A percentile compares a stretch with the other conserved stretches of the same genome.
phyloP scores from a whole-genome alignment of 2,113 vertebrate genomes.

The Malurus melanocephalus region DNA sequence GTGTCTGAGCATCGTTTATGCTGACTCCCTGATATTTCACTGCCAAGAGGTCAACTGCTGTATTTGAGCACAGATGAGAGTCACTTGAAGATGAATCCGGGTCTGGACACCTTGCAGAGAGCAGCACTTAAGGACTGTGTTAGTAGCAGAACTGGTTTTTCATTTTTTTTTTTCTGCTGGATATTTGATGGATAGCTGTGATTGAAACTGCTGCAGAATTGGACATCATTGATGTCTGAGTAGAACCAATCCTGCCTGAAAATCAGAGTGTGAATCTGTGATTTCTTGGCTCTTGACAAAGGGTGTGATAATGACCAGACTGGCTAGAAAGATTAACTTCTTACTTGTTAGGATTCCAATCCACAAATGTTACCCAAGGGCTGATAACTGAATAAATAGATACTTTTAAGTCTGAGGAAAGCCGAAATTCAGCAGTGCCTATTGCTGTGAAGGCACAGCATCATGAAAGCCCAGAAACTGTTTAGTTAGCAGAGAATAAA shows the following conservation, averaged over 20 bases:
- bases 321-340: slow-evolving; percentile 57
- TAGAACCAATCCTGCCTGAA: slow-evolving; percentile 68
- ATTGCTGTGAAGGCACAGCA: not conserved
- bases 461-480: slow-evolving; percentile 43
- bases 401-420: slow-evolving; percentile 10
- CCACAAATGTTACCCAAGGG: slow-evolving; percentile 53
- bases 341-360: slow-evolving; percentile 59
- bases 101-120: slow-evolving; percentile 48
- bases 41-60: slow-evolving; percentile 31
- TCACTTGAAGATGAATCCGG: slow-evolving; percentile 40
- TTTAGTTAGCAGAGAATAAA: slow-evolving; percentile 26
- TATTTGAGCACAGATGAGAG: slow-evolving; percentile 41
- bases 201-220: slow-evolving; percentile 62
- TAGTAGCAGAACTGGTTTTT: slow-evolving; percentile 21
- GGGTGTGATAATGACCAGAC: slow-evolving; percentile 65
- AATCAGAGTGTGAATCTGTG: slow-evolving; percentile 73
- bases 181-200: slow-evolving; percentile 34
- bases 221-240: slow-evolving; percentile 65
- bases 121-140: slow-evolving; percentile 39
- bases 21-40: slow-evolving; percentile 43
- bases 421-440: slow-evolving; percentile 33
- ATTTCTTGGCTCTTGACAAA: slow-evolving; percentile 63
- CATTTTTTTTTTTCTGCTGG: not conserved
- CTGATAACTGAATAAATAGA: slow-evolving; percentile 61
- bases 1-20: slow-evolving; percentile 31